phyloP scores from a whole-genome alignment of 2,888 invertebrate species.

The Diarsia mendica region DNA sequence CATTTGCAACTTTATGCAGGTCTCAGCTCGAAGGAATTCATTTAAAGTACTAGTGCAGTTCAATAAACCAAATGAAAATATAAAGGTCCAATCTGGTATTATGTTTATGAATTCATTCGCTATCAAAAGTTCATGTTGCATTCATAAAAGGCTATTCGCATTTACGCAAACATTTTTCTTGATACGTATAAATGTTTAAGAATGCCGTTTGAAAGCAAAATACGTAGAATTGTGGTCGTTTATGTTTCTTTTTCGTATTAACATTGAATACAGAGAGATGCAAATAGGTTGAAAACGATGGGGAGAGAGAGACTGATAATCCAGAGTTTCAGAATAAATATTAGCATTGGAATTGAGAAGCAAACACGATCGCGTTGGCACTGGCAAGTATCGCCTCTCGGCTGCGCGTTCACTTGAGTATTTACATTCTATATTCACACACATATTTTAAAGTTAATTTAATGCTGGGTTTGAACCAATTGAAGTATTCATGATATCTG shows the following conservation, averaged over 20 bases:
- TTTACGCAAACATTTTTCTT: constrained; percentile 41
- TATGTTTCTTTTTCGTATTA: constrained; percentile 43
- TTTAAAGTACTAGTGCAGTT: constrained; percentile 24
- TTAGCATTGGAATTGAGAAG: constrained; percentile 77
- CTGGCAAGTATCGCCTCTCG: constrained; percentile 71
- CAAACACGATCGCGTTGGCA: constrained; percentile 72
- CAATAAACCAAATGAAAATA: constrained; percentile 47
- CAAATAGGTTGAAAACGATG: constrained; percentile 64
- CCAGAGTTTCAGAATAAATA: constrained; percentile 73
- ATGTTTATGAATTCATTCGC: constrained; percentile 50
- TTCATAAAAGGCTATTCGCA: constrained; percentile 48
- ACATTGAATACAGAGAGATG: constrained; percentile 60
- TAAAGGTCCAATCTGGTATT: constrained; percentile 17
- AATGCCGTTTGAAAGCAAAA: constrained; percentile 23
- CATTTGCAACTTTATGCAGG: background rate
- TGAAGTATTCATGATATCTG: constrained; percentile 21
- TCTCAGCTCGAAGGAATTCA: constrained; percentile 24
- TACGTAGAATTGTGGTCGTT: constrained; percentile 25
- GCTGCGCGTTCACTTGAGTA: constrained; percentile 68
- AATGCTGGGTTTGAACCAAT: constrained; percentile 31
- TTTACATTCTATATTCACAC: constrained; percentile 67
- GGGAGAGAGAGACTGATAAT: constrained; percentile 68
- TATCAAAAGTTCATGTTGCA: constrained; percentile 44
- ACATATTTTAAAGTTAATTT: constrained; percentile 60
- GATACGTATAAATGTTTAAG: constrained; percentile 27